Evolutionary conservation across 2,113 vertebrate genomes (phyloP), one percentile per base, ranked within the genome.

Genomic region (Aegithalos caudatus): DNA sequence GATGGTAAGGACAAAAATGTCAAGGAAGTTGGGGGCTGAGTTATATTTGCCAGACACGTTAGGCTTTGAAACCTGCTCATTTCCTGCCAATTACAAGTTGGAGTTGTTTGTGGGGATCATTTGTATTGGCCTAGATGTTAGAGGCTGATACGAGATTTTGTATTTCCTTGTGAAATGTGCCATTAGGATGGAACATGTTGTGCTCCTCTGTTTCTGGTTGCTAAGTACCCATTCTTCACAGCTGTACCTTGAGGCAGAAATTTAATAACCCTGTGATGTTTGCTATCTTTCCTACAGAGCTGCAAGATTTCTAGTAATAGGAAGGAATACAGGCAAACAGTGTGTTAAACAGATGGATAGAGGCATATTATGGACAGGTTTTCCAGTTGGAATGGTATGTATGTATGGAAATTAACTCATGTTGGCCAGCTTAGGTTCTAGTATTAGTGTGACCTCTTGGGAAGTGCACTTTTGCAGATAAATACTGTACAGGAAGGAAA

Each of bases 191-290:
- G 92, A 96, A 97, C 82, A 86, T 65, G 61, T 91, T 95, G 93
- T 97, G 88, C 94, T 97, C 51, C 92, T 96, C 89, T 95, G 81
- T 76, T 92, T 95, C 88, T 92, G 57, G 97, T 98, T 98, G 96
- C 97, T 97, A 97, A 95, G 96, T 94, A 96, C 71, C 91, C 81
- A 29, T 83, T 94, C 40, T 94, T 96, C 87, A 82, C 91, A 90
- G 90, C n/a, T 81, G 81, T 58, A 94, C 61, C 64, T 74, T 73
- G 65, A 94, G 81, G 71, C 7, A 84, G 93, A 85, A 92, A 77
- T 95, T 84, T 92, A 95, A 96, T 95, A 94, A 94, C 29, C 4
- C 6, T 67, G 44, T 12, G 9, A 45, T 92, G 77, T 81, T 92
- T 92, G 56, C 60, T 77, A 10, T 71, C 38, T 82, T 70, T 88